phyloP scores from a whole-genome alignment of 2,888 invertebrate species.

The Schizaphis graminum region DNA sequence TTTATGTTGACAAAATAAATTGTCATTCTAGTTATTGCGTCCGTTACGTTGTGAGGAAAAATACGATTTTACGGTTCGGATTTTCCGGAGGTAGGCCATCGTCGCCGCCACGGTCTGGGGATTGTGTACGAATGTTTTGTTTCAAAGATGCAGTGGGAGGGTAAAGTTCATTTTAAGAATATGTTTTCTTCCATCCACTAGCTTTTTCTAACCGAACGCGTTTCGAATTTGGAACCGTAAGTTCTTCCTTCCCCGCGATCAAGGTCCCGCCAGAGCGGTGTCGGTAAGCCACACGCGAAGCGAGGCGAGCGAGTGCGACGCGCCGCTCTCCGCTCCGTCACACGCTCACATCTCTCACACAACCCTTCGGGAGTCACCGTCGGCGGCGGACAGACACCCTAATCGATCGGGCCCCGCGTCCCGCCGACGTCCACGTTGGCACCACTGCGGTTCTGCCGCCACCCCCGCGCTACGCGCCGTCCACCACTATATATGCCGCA shows the following conservation, averaged over 20 bases:
- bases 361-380: not conserved
- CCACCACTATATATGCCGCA: not conserved
- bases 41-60: not conserved
- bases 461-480: not conserved
- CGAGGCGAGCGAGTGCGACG: not conserved
- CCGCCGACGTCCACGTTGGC: conserved; percentile 37
- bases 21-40: not conserved
- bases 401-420: conserved; percentile 48
- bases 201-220: conserved; percentile 13
- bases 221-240: not conserved
- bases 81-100: not conserved
- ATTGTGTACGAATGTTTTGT: not conserved
- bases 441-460: conserved; percentile 40
- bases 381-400: conserved; percentile 42
- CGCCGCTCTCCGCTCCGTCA: not conserved
- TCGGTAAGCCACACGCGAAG: not conserved
- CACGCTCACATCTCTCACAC: not conserved
- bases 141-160: not conserved
- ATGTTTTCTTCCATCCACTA: not conserved
- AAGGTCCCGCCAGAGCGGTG: not conserved
- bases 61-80: not conserved
- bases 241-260: not conserved
- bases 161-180: not conserved
- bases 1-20: not conserved
- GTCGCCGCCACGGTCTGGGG: not conserved